Conservation (phyloP, 2,113 vertebrate species). For the Aviceda subcristata region DNA sequence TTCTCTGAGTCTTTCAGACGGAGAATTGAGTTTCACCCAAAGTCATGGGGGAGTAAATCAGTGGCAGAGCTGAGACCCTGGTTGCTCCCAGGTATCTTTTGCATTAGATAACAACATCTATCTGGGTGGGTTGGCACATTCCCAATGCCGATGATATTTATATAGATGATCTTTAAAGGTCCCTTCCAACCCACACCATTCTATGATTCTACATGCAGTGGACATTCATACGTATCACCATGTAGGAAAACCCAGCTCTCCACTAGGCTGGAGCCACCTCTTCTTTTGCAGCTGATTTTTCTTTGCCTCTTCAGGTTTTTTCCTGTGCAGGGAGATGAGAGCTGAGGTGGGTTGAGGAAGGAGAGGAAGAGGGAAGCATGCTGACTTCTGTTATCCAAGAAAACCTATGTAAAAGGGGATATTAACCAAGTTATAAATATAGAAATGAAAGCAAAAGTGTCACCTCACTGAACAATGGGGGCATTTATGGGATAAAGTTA, state of each 20-base stretch:
- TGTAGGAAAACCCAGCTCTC: background rate
- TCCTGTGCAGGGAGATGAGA: background rate
- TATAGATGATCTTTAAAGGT: background rate
- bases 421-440: constrained; percentile 24
- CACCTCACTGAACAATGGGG: constrained; percentile 47
- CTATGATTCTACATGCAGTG: background rate
- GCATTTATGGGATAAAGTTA: constrained; percentile 57
- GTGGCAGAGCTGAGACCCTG: background rate
- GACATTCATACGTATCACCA: background rate
- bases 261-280: background rate
- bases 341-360: background rate
- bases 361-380: background rate
- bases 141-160: background rate
- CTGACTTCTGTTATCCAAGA: background rate
- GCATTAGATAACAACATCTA: background rate
- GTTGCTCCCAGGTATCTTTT: background rate
- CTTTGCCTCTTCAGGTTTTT: background rate
- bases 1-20: background rate
- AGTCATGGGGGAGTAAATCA: fast-evolving
- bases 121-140: background rate
- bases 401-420: background rate
- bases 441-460: constrained; percentile 40
- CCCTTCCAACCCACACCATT: background rate
- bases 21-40: background rate
- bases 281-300: background rate